Evolutionary conservation across 2,113 vertebrate genomes (phyloP), one percentile per base, ranked within the genome.

Genomic region (Formicarius rufipectus): DNA sequence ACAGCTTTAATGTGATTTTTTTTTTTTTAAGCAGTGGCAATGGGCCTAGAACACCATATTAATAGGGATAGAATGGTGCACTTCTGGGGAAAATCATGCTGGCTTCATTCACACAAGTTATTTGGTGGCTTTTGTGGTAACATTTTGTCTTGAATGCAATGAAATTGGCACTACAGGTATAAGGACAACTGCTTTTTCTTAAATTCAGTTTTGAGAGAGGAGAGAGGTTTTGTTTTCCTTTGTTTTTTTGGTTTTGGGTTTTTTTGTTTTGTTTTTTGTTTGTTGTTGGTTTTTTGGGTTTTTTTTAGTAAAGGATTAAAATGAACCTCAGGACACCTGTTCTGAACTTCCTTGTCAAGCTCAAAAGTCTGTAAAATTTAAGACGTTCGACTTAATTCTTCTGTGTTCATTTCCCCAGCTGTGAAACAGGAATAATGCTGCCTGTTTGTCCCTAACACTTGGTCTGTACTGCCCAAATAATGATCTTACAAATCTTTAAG

Each of bases 1-100:
- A 49, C 31, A 76, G 45, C 50, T 44, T 60, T 84, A 78, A 93
- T 76, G 62, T 89, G 81, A 42, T 85, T 88, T 97, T n/a, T n/a
- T n/a, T n/a, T n/a, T n/a, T n/a, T n/a, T 94, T 87, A 94, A 79
- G 79, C 82, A 74, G 79, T 74, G 64, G 28, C 39, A 71, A 33
- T 78, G n/a, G 56, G 35, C 83, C 60, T 88, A 42, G 63, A 86
- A 86, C 35, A 39, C 47, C n/a, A 1, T 72, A 59, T 71, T 91
- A 86, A 77, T 85, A 82, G 55, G 59, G 77, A 87, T 35, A 55
- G 59, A 95, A 83, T 86, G 47, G 47, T 39, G 52, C 3, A 0
- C 5, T 93, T 88, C 55, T 91, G 22, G 24, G 17, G 55, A 25
- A 89, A 84, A 86, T 77, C 2, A 1, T 40, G 22, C 44, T 75